phyloP scores from a whole-genome alignment of 1,140 invertebrate species.

The Listronotus bonariensis region DNA sequence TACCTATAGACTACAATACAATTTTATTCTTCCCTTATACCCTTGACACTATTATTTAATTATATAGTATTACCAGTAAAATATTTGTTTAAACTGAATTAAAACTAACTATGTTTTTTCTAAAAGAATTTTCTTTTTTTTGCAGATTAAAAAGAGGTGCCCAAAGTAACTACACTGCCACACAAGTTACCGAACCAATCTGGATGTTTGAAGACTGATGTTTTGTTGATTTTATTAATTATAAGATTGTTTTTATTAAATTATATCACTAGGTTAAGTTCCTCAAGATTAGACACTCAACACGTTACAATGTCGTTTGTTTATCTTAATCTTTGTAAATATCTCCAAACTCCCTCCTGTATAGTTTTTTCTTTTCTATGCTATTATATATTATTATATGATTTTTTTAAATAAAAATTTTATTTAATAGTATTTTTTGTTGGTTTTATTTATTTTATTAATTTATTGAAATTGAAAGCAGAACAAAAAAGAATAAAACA shows the following conservation, averaged over 20 bases:
- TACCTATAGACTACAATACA: too few relatives aligned
- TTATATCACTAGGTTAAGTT: conserved; percentile 53
- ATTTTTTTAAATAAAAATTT: conserved; percentile 25
- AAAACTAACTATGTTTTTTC: too few relatives aligned
- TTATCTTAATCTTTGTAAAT: conserved; percentile 28
- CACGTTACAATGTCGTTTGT: conserved; percentile 14
- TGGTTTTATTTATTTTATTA: not conserved
- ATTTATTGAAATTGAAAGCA: too few relatives aligned
- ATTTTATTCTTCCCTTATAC: too few relatives aligned
- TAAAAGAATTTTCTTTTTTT: conserved; percentile 39
- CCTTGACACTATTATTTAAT: too few relatives aligned
- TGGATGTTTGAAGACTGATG: conserved; percentile 55
- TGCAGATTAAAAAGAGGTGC: conserved; percentile 44
- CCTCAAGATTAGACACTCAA: conserved; percentile 42
- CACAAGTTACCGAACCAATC: conserved; percentile 53
- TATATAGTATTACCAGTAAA: too few relatives aligned
- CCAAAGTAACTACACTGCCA: conserved; percentile 50
- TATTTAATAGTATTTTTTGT: conserved; percentile 26
- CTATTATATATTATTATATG: conserved; percentile 33
- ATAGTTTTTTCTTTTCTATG: conserved; percentile 17
- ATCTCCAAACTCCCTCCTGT: conserved; percentile 11
- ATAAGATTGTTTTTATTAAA: conserved; percentile 53
- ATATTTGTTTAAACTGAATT: too few relatives aligned
- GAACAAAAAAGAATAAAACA: too few relatives aligned
- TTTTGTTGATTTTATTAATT: conserved; percentile 55